Base-by-base conservation (phyloP, 2,797 vertebrate genomes). In the Alosa sapidissima region DNA sequence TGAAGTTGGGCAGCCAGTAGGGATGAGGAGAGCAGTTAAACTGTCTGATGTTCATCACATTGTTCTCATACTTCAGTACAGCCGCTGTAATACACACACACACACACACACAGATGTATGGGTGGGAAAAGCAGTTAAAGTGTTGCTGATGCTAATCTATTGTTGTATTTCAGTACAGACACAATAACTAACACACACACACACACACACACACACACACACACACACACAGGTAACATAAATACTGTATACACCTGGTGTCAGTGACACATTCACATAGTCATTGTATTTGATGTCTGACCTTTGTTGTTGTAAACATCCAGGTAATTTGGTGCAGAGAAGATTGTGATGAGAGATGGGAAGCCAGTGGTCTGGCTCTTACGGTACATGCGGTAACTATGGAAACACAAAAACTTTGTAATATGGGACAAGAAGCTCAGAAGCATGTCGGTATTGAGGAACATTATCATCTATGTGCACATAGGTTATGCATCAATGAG, bases 301-400 rank as follows among this genome's bases (percentile, higher is more conserved):
- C 98, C 98, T 98, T 99, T 99, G 93, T 99, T 99, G 95, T 99
- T 99, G 96, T 99, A 99, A 91, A 99, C 98, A 87, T 99, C 98
- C 96, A 99, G 94, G 94, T 99, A 99, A 94, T 99, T 99, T 89
- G 98, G 98, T 92, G 98, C 98, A 86, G 98, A 99, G 95, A 99
- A 99, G 93, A 99, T 99, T 87, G 98, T 99, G 90, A 99, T 99
- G 93, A 99, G 95, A 28, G 98, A 99, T 82, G 98, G 98, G 91
- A 99, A 99, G 89, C 98, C 98, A 91, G 98, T 99, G 87, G 98
- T 99, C 94, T 99, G 98, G 93, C 98, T 99, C 95, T 99, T 99
- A 94, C 98, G 98, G 95, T 99, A 99, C 98, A 99, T 99, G 86
- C 98, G 97, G 89, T 99, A 99, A 90, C 98, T 99, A 88, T 83